These are phyloP conservation scores for Diabrotica virgifera DNA, from an alignment of 1,140 invertebrate species.

Conservation along the genomic window DNA sequence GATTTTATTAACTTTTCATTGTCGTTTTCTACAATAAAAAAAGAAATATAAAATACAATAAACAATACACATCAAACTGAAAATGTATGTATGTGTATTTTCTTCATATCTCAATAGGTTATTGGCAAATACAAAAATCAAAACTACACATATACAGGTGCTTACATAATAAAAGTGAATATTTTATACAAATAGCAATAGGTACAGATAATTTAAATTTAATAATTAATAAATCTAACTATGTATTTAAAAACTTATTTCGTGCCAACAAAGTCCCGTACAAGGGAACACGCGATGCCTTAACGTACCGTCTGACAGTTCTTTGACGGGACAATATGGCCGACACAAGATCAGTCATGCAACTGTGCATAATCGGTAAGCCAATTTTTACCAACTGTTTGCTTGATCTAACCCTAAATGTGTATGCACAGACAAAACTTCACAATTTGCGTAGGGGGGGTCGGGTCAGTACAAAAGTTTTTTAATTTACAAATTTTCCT, in stretches of 20 bases:
- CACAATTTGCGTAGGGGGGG: constrained; percentile 33
- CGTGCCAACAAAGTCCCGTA: constrained; percentile 4
- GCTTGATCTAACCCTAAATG: constrained; percentile 9
- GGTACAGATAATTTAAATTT: constrained; percentile 51
- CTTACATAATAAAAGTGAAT: constrained; percentile 45
- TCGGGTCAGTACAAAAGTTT: constrained; percentile 32
- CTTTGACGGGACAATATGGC: constrained; percentile 10
- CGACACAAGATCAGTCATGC: constrained; percentile 37
- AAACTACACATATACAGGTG: constrained; percentile 50
- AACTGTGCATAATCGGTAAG: constrained; percentile 37
- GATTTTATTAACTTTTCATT: constrained; percentile 13
- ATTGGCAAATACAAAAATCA: constrained; percentile 48
- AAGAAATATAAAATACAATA: constrained; percentile 13
- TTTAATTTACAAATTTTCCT: constrained; percentile 11
- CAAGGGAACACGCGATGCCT: constrained; percentile 39
- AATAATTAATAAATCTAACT: constrained; percentile 39
- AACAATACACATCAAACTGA: constrained; percentile 9
- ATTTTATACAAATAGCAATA: constrained; percentile 48
- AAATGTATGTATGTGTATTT: constrained; percentile 44
- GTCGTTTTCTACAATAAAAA: constrained; percentile 5
- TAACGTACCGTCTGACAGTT: constrained; percentile 44
- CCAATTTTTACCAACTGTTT: constrained; percentile 30
- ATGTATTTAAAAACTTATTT: constrained; percentile 22
- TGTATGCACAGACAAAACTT: constrained; percentile 39
- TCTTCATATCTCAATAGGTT: constrained; percentile 41